Evolutionary conservation across 2,113 vertebrate genomes (phyloP).

Genomic region (Gopherus evgoodei): DNA sequence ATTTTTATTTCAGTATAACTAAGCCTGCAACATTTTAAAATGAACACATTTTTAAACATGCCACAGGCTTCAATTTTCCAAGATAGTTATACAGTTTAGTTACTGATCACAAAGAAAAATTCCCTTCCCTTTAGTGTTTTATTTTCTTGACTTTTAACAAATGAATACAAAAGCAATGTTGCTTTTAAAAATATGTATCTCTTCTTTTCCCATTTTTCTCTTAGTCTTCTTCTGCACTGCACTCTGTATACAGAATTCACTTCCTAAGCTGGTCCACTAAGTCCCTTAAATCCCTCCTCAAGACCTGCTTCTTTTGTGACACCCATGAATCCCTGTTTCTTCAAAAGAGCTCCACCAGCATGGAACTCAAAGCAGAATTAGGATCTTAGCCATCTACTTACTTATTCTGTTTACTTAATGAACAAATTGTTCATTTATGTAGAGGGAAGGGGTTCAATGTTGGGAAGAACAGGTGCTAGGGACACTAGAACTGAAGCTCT

Average conservation of each 20-base stretch:
- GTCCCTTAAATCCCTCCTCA: not conserved
- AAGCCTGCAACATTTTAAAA: not conserved
- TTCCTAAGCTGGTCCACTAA: not conserved
- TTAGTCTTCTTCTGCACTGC: not conserved
- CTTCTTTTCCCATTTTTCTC: not conserved
- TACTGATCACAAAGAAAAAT: not conserved
- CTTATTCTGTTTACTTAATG: not conserved
- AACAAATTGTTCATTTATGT: not conserved
- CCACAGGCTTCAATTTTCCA: not conserved
- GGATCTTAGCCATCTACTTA: not conserved
- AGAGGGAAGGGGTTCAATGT: not conserved
- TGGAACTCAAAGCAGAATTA: not conserved
- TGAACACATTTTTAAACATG: not conserved
- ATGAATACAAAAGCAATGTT: not conserved
- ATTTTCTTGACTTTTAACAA: not conserved
- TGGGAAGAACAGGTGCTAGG: not conserved
- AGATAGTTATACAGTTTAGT: not conserved
- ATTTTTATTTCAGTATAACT: not conserved
- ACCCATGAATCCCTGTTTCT: not conserved
- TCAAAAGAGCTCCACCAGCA: not conserved
- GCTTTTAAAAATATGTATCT: not conserved
- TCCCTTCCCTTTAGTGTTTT: not conserved
- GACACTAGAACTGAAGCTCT: not conserved
- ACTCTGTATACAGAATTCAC: not conserved
- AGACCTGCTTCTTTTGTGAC: not conserved